phyloP scores from a whole-genome alignment of 2,888 invertebrate species.

The Lasioglossum lativentre region DNA sequence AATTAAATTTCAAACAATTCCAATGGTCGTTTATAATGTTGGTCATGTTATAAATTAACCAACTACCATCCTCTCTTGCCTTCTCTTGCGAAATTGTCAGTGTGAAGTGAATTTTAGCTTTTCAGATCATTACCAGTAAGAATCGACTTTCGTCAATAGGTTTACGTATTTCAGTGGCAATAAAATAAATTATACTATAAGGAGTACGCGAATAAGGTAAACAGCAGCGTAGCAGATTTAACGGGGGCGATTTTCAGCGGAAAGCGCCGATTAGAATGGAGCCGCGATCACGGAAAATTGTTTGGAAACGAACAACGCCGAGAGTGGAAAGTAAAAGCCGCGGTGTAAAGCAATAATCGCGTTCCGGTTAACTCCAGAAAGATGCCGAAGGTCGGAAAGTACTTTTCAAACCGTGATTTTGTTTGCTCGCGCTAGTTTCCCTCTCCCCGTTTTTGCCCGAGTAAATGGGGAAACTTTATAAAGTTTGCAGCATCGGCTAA shows the following conservation, averaged over 20 bases:
- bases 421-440: slow-evolving; percentile 63
- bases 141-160: not conserved
- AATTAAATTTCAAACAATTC: no score
- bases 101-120: no score
- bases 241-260: not conserved
- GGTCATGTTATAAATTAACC: not conserved
- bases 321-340: slow-evolving; percentile 48
- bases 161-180: not conserved
- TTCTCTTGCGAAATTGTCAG: not conserved
- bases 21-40: not conserved
- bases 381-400: slow-evolving; percentile 64
- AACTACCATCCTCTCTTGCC: not conserved
- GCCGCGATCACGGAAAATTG: slow-evolving; percentile 29
- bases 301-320: slow-evolving; percentile 23
- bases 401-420: slow-evolving; percentile 65
- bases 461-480: slow-evolving; percentile 69
- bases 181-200: not conserved
- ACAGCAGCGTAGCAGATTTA: not conserved
- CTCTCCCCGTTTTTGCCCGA: slow-evolving; percentile 60
- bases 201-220: not conserved
- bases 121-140: not conserved
- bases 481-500: slow-evolving; percentile 63
- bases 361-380: slow-evolving; percentile 59
- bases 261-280: not conserved
- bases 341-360: slow-evolving; percentile 63